phyloP scores from a whole-genome alignment of 2,888 invertebrate species.

The Volucella zonaria region DNA sequence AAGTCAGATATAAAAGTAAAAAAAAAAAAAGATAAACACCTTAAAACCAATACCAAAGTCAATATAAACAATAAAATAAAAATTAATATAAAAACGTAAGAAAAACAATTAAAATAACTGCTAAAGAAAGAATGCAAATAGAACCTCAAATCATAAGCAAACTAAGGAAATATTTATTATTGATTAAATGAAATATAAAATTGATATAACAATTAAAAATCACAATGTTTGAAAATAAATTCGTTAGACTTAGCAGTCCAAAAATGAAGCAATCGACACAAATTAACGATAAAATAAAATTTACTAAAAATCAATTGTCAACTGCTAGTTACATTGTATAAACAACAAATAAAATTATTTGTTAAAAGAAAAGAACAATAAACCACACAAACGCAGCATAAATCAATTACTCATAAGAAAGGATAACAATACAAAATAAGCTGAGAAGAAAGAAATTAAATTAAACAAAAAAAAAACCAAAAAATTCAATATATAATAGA shows the following conservation, averaged over 20 bases:
- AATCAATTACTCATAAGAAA: slow-evolving; percentile 53
- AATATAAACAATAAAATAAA: neutral
- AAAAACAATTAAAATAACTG: neutral
- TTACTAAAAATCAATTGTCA: neutral
- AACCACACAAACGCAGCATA: slow-evolving; percentile 2
- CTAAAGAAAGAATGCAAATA: neutral
- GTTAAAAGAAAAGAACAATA: slow-evolving; percentile 6
- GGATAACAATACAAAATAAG: slow-evolving; percentile 52
- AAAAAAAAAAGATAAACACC: too few species aligned
- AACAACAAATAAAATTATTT: slow-evolving; percentile 12
- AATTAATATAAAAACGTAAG: neutral
- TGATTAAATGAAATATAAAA: too few species aligned
- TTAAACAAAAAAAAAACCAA: slow-evolving; percentile 21
- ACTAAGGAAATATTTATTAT: too few species aligned
- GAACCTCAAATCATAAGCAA: slow-evolving; percentile 9
- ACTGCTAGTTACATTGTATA: slow-evolving; percentile 9
- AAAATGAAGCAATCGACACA: neutral
- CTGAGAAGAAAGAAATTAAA: slow-evolving; percentile 53
- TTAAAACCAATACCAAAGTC: slow-evolving; percentile 16
- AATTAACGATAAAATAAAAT: neutral
- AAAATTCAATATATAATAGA: too few species aligned
- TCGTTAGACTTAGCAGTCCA: neutral
- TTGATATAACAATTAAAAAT: neutral
- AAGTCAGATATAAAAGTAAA: neutral
- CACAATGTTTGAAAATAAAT: neutral